A percentile compares a stretch with the other conserved stretches of the same genome.
phyloP scores from a whole-genome alignment of 2,888 invertebrate genomes.

The Dendrolimus houi region DNA sequence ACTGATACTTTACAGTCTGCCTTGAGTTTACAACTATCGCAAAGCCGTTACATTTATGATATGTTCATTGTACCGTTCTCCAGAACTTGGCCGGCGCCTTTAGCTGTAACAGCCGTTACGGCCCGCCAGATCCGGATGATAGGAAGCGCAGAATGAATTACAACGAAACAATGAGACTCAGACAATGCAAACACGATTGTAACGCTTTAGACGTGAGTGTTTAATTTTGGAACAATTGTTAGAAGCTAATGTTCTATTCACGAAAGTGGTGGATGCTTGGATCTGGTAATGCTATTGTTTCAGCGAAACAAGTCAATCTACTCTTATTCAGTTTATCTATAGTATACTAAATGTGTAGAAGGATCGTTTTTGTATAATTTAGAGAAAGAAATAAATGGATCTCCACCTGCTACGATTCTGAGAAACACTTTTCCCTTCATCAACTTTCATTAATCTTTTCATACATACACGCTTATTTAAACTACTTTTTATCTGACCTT shows the following conservation, averaged over 20 bases:
- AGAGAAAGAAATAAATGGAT: no score
- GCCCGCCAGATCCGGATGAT: conserved; percentile 43
- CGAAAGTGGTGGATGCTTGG: neutral
- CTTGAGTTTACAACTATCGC: no score
- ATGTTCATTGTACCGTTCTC: conserved; percentile 7
- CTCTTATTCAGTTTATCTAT: no score
- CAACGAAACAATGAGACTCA: conserved; percentile 29
- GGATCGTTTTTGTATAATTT: no score
- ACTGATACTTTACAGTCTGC: no score
- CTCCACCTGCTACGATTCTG: no score
- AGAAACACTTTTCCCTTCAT: no score
- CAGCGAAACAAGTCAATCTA: neutral
- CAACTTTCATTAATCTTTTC: no score
- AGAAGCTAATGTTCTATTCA: neutral
- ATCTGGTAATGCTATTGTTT: neutral
- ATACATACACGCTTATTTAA: no score
- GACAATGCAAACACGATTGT: conserved; percentile 43
- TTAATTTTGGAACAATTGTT: neutral
- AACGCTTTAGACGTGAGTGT: conserved; percentile 43
- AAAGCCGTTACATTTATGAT: neutral
- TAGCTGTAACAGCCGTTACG: conserved; percentile 32
- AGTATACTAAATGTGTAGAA: no score
- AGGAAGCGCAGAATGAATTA: conserved; percentile 32
- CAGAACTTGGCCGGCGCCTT: conserved; percentile 44
- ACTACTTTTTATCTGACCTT: no score